A percentile compares a stretch with the other conserved stretches of the same genome.
Conservation (phyloP, 2,113 vertebrate species). For the Scytalopus superciliaris region DNA sequence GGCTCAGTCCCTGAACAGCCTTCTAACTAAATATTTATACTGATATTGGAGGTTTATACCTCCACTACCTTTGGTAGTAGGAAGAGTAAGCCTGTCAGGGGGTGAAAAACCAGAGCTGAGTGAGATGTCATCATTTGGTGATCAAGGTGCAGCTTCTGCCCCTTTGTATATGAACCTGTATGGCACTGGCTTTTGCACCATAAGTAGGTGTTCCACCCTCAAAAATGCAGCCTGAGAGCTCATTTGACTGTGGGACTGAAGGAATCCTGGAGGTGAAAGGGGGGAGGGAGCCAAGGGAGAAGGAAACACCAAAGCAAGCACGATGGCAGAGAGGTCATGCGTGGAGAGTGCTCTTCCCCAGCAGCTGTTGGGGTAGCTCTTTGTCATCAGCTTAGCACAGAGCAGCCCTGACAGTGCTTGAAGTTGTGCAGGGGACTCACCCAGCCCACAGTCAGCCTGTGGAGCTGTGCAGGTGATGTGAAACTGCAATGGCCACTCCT, state of each 20-base stretch:
- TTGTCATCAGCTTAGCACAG: fast-evolving
- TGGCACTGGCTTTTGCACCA: neutral
- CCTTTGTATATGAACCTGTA: neutral
- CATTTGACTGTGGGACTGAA: fast-evolving
- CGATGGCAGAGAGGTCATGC: neutral
- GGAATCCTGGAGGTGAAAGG: neutral
- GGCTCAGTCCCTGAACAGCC: neutral
- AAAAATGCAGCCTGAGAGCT: neutral
- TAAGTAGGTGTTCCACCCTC: neutral
- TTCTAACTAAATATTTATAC: neutral
- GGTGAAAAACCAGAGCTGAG: neutral
- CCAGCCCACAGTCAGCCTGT: neutral
- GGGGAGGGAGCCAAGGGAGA: neutral
- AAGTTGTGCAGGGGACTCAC: neutral
- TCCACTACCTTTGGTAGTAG: fast-evolving
- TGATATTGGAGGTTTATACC: neutral
- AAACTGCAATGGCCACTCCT: neutral
- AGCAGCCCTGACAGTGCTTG: neutral
- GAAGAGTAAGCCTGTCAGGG: neutral
- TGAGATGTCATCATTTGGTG: neutral
- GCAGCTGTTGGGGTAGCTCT: neutral
- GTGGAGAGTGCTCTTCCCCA: neutral
- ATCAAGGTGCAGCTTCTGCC: neutral
- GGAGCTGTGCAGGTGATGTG: neutral
- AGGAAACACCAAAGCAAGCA: neutral